phyloP scores from a whole-genome alignment of 2,113 vertebrate species.

The Sakesphorus luctuosus region DNA sequence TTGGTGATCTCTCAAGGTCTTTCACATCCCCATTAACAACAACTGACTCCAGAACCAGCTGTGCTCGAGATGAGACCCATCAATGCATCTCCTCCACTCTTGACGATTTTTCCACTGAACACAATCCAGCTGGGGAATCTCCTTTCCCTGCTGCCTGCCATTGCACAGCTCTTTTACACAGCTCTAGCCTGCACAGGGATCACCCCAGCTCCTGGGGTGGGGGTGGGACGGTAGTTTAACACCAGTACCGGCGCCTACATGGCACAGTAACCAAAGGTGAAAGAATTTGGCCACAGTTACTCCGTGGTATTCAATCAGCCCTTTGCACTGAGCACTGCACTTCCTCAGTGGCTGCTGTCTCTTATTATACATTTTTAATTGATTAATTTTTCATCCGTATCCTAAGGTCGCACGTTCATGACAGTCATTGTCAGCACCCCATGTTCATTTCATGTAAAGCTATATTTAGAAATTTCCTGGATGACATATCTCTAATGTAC shows the following conservation, averaged over 20 bases:
- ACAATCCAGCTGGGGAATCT: neutral
- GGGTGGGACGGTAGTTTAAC: neutral
- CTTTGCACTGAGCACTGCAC: neutral
- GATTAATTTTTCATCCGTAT: conserved; percentile 58
- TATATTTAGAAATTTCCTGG: conserved; percentile 53
- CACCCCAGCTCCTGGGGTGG: neutral
- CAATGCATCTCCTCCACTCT: neutral
- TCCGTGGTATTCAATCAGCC: neutral
- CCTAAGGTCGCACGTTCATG: neutral
- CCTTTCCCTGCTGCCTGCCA: neutral
- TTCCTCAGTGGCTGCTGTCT: neutral
- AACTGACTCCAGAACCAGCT: neutral
- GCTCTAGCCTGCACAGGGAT: neutral
- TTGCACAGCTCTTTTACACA: neutral
- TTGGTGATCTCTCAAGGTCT: accelerated
- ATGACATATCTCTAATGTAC: neutral
- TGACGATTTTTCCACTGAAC: neutral
- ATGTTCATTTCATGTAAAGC: conserved; percentile 27
- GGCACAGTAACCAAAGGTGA: neutral
- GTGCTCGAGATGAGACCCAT: neutral
- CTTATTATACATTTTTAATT: conserved; percentile 63
- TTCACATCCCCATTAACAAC: neutral
- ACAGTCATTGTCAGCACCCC: neutral
- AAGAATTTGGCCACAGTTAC: neutral
- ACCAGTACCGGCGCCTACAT: accelerated